Base-by-base conservation (phyloP, 1,140 invertebrate genomes). In the Drosophila busckii region DNA sequence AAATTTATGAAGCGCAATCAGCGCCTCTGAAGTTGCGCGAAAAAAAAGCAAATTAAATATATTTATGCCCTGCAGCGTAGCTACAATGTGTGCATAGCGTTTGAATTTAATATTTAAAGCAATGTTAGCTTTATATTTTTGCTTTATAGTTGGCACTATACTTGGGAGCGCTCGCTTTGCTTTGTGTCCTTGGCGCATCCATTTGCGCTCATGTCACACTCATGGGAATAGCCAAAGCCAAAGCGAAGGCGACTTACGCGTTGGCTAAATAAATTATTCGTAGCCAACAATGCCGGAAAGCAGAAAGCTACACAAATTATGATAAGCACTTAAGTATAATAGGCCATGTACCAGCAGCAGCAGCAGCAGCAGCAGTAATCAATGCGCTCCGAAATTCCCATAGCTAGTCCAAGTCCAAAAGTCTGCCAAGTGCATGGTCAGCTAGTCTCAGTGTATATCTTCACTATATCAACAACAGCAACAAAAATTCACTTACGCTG, bases 281-380 rank as follows among this genome's bases (percentile, higher is more conserved):
- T 31, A 25, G 16, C 26, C 10, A 7, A 46, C 8, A n/a, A 23
- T 20, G 35, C 16, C 46, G 29, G 32, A 50, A 58, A 12, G 31
- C 13, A 45, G n/a, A 29, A 17, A 35, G 49, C 61, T 63, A 55
- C 60, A 56, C 63, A 82, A 78, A 80, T 78, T 78, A 78, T 78
- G 75, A 78, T 80, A 80, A 78, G 73, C 69, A 73, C 69, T 68
- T 80, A 60, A 68, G 64, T 31, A 78, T 73, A 65, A 80, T 73
- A 78, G 73, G 59, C 63, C 41, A 60, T 64, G 54, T 62, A 50
- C n/a, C n/a, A n/a, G n/a, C n/a, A n/a, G n/a, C n/a, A n/a, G n/a
- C n/a, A n/a, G n/a, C n/a, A n/a, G n/a, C n/a, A n/a, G n/a, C n/a
- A n/a, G n/a, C n/a, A n/a, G 64, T 69, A 80, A 73, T 80, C 75